These are phyloP conservation scores for Drosophila neotestacea DNA, from an alignment of 2,888 invertebrate genomes.

Conservation along the genomic window DNA sequence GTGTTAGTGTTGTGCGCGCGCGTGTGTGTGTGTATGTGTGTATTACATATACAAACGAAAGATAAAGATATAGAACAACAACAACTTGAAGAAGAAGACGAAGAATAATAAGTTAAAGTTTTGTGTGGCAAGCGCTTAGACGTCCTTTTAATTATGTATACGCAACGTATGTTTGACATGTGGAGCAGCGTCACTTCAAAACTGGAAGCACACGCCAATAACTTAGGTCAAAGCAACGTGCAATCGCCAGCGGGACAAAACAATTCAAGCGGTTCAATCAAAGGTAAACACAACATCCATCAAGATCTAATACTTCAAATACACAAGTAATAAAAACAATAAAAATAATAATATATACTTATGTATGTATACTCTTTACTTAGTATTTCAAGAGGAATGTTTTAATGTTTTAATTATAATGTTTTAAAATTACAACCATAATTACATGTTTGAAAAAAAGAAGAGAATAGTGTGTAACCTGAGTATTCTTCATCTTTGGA, in stretches of 20 bases:
- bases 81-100: background rate
- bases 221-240: slow-evolving; percentile 85
- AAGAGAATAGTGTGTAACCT: no score
- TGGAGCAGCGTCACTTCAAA: slow-evolving; percentile 86
- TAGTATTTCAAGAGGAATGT: no score
- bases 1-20: slow-evolving; percentile 8
- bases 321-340: no score
- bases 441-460: no score
- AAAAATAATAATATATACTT: no score
- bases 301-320: background rate
- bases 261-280: slow-evolving; percentile 86
- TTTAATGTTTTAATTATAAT: no score
- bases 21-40: slow-evolving; percentile 8
- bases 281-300: slow-evolving; percentile 79
- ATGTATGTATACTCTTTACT: no score
- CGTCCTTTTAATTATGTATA: slow-evolving; percentile 84
- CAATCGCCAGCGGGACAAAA: slow-evolving; percentile 85
- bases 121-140: slow-evolving; percentile 40
- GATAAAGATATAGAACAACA: background rate
- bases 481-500: no score
- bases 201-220: slow-evolving; percentile 86
- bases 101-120: slow-evolving; percentile 23
- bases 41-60: background rate
- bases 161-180: slow-evolving; percentile 86
- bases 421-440: no score